A percentile compares a stretch with the other conserved stretches of the same genome.
Evolutionary conservation across 2,797 vertebrate genomes (phyloP).

Genomic region (Pseudomugil gertrudae): DNA sequence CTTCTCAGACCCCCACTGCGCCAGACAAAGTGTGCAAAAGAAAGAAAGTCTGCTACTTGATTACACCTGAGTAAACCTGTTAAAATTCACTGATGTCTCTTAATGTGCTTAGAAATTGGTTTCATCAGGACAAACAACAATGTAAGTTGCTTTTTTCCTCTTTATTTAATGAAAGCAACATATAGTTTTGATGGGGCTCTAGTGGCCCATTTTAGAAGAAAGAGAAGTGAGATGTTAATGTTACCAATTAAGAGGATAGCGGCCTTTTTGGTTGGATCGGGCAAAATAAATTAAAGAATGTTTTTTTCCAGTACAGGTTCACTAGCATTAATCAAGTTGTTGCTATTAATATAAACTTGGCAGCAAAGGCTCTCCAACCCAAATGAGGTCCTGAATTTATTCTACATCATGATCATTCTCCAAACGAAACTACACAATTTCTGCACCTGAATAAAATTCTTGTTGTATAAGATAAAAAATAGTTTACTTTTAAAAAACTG

Average conservation of each 20-base stretch:
- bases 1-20: slow-evolving; percentile 40
- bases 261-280: neutral
- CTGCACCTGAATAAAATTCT: neutral
- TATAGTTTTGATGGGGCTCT: neutral
- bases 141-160: neutral
- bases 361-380: neutral
- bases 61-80: slow-evolving; percentile 49
- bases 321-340: neutral
- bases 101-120: slow-evolving; percentile 12
- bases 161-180: neutral
- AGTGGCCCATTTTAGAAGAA: neutral
- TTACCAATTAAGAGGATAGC: neutral
- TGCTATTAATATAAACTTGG: neutral
- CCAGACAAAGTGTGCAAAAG: slow-evolving; percentile 35
- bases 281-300: neutral
- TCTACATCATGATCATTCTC: slow-evolving; percentile 2
- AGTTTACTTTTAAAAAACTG: neutral
- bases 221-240: neutral
- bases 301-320: neutral
- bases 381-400: neutral
- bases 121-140: slow-evolving; percentile 15
- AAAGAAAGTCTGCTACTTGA: slow-evolving; percentile 55
- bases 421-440: neutral
- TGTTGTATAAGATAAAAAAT: neutral
- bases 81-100: slow-evolving; percentile 29